Base-by-base conservation (phyloP, 2,113 vertebrate genomes). In the Salvelinus sp. region DNA sequence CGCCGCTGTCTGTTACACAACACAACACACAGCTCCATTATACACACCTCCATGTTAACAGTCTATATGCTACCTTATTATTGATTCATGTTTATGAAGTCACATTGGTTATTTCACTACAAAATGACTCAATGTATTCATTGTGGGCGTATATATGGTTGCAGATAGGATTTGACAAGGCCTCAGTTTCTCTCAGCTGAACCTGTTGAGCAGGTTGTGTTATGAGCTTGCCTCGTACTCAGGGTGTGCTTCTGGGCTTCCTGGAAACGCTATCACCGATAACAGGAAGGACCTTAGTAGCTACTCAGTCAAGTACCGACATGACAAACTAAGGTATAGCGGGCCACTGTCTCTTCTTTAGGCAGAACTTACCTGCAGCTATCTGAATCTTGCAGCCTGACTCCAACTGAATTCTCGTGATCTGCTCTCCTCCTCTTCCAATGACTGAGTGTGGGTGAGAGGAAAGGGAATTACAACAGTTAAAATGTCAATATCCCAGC, bases 381-480 rank as follows among this genome's bases (percentile, higher is more conserved):
- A 99, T 98, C 87, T 99, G 97, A 91, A 99, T 99, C 94, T 99
- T 99, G 91, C 98, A 99, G 86, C 97, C 97, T n/a, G 98, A 98
- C 85, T 99, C 98, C 86, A 96, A 91, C 88, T 99, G 98, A 92
- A 99, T 98, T 92, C 97, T 93, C 81, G 97, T 98, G 88, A 99
- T 99, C 92, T 99, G 97, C 70, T 99, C 98, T 64, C 97, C 98
- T 86, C 98, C 98, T 88, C 98, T 96, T 91, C 98, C 97, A 77
- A 99, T 99, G 90, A 99, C 98, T 99, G 86, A 0, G 50, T 12
- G 44, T 80, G 92, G 88, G 65, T 77, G 74, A 22, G 67, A 58
- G 22, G 6, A 25, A 1, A 71, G 5, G 47, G 23, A 28, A 66
- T 28, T 16, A 25, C 38, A 54, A 54, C 50, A 1, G 50, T 69